Conservation (phyloP, 2,888 invertebrate species). For the Microctonus hyperodae region DNA sequence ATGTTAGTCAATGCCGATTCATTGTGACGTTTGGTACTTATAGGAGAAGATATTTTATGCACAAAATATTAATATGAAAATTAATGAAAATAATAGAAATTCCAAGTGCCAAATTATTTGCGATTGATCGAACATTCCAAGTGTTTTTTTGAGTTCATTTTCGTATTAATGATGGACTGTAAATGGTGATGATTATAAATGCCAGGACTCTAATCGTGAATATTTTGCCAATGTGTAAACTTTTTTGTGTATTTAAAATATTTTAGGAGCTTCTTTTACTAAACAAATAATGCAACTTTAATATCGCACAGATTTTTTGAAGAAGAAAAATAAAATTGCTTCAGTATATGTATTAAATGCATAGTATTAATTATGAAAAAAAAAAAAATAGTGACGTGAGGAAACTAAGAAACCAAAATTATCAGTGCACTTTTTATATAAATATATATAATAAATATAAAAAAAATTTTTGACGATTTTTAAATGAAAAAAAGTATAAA, state of each 20-base stretch:
- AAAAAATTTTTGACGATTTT: constrained; percentile 1
- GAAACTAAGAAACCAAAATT: background rate
- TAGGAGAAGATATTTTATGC: constrained; percentile 2
- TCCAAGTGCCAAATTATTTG: background rate
- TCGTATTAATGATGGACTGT: background rate
- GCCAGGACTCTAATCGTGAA: background rate
- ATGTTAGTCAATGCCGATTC: background rate
- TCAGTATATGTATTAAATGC: constrained; percentile 7
- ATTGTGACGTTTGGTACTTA: constrained; percentile 22
- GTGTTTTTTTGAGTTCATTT: background rate
- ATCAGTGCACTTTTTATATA: constrained; percentile 13
- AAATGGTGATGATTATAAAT: background rate
- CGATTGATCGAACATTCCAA: background rate
- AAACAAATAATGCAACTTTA: background rate
- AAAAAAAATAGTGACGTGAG: background rate
- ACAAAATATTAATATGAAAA: background rate
- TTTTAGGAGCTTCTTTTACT: background rate
- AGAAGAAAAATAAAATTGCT: background rate
- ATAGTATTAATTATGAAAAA: constrained; percentile 21
- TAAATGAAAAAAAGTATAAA: background rate
- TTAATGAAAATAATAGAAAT: background rate
- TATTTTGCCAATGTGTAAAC: background rate
- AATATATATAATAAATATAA: background rate
- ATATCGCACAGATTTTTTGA: background rate
- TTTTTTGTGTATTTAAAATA: background rate